phyloP scores from a whole-genome alignment of 2,113 vertebrate species.

The Oreochromis aureus region DNA sequence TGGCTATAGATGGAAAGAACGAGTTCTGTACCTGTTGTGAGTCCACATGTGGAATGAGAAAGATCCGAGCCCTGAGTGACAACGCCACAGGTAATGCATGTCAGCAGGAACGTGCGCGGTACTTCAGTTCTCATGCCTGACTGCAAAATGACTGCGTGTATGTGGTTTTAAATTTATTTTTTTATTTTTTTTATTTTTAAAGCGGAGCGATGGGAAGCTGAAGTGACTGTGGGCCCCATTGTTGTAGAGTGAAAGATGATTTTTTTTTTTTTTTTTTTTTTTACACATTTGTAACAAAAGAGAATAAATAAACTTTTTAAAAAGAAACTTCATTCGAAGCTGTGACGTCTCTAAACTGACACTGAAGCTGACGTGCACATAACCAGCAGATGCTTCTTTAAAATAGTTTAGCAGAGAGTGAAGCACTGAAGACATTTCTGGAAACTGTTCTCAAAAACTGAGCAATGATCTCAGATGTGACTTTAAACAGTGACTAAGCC shows the following conservation, averaged over 20 bases:
- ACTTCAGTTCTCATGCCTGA: neutral
- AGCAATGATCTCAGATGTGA: neutral
- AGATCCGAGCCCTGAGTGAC: neutral
- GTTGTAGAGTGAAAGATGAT: neutral
- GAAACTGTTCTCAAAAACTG: neutral
- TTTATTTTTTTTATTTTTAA: too few species aligned
- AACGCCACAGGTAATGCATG: neutral
- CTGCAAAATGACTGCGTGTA: neutral
- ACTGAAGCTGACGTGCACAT: neutral
- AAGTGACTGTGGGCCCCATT: neutral
- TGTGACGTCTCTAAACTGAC: neutral
- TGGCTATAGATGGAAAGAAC: neutral
- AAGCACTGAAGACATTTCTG: neutral
- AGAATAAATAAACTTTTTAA: neutral
- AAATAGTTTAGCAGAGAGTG: accelerated
- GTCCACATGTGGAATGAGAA: neutral
- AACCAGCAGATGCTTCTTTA: neutral
- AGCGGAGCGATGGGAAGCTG: neutral
- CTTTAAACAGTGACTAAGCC: accelerated
- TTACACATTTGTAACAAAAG: neutral
- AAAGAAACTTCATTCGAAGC: neutral
- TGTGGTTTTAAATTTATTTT: neutral
- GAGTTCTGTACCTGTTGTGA: neutral
- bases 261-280: neutral
- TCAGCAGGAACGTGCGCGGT: neutral